A percentile compares a stretch with the other conserved stretches of the same genome.
Conservation (phyloP, 2,888 invertebrate species). For the Orchestes rusci region DNA sequence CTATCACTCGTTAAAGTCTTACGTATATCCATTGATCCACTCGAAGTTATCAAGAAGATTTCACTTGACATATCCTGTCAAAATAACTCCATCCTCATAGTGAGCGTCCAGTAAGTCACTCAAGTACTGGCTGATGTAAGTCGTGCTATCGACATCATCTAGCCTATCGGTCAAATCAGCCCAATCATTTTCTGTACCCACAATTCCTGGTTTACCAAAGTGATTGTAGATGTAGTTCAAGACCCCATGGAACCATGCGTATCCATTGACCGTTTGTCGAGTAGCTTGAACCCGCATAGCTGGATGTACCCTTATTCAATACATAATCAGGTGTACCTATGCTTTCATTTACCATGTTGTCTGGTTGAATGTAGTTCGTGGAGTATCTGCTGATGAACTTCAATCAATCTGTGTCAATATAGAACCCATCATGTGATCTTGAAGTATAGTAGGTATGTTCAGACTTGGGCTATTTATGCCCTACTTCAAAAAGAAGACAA, state of each 20-base stretch:
- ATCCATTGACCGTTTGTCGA: slow-evolving; percentile 14
- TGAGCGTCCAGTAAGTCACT: slow-evolving; percentile 38
- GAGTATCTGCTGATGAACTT: slow-evolving; percentile 15
- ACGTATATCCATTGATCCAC: slow-evolving; percentile 45
- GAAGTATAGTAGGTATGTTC: too few relatives aligned
- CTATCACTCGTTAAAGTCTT: slow-evolving; percentile 35
- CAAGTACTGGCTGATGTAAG: slow-evolving; percentile 39
- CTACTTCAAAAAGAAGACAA: too few relatives aligned
- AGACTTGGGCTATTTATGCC: too few relatives aligned
- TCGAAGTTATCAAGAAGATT: slow-evolving; percentile 36
- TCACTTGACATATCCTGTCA: slow-evolving; percentile 43
- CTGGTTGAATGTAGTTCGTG: slow-evolving; percentile 7
- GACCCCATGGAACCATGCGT: slow-evolving; percentile 13
- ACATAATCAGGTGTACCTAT: slow-evolving; percentile 15
- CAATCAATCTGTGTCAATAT: too few relatives aligned
- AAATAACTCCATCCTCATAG: slow-evolving; percentile 39
- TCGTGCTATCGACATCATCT: slow-evolving; percentile 14
- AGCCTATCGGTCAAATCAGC: slow-evolving; percentile 31
- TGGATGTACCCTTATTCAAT: slow-evolving; percentile 8
- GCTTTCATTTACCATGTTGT: slow-evolving; percentile 13
- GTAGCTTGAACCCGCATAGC: slow-evolving; percentile 8
- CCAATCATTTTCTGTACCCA: slow-evolving; percentile 54
- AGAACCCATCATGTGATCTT: too few relatives aligned
- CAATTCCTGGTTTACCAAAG: slow-evolving; percentile 44
- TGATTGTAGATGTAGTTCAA: slow-evolving; percentile 16